Evolutionary conservation across 2,888 invertebrate genomes (phyloP), one percentile per base, ranked within the genome.

Genomic region (Hydrotaea cyrtoneurina): DNA sequence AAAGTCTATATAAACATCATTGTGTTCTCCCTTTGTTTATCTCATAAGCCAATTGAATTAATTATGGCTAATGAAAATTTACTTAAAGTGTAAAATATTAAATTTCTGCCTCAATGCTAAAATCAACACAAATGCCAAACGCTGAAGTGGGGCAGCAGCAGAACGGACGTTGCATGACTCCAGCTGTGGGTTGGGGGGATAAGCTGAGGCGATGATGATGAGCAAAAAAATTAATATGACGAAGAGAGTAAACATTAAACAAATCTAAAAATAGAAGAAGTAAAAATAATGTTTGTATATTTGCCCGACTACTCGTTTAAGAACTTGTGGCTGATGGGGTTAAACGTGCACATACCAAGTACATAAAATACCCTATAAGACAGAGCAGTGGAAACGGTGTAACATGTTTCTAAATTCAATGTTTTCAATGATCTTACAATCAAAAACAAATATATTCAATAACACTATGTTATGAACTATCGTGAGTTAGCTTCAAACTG

Each of bases 61-160:
- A 90, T 90, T 90, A 90, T 89, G 88, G 88, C 89, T 90, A 90
- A 90, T 90, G 90, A 89, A 90, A 90, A 89, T 89, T 90, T 88
- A 78, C 66, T 82, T 82, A 75, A 78, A 82, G 75, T 81, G 74
- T 79, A 82, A 79, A 85, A 79, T 85, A 85, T 82, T 69, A 62
- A 85, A 79, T 85, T 85, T 85, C 57, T 57, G 79, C 79, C 73
- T 76, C 53, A 66, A 59, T 74, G 77, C 77, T 74, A 21, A 55
- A 71, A 57, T 36, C 64, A 81, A 66, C 39, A 84, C 57, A 43
- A 19, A 39, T 26, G 46, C 46, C 62, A n/a, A 10, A n/a, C 69
- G 3, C 10, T 39, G 43, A 3, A 26, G 23, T 1, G 59, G 11
- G 15, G 11, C 26, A 26, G 26, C 3, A n/a, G 39, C 39, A 39